Evolutionary conservation across 2,888 invertebrate species (phyloP).

Genomic region (Nomada fabriciana): DNA sequence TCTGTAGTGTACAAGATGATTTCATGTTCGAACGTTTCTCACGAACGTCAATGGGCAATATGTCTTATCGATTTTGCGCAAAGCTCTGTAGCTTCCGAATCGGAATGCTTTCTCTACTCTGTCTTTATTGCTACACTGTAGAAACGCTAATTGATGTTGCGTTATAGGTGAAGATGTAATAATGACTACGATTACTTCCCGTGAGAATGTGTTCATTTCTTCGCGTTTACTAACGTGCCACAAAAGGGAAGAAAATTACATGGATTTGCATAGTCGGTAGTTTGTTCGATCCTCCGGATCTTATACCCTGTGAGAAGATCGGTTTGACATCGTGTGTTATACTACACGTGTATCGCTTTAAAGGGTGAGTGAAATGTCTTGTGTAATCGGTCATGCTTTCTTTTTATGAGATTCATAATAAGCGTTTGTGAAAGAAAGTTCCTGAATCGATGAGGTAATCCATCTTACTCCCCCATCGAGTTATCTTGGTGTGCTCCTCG

Average conservation of each 20-base stretch:
- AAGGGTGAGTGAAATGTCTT: conserved; percentile 55
- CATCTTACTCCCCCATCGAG: conserved; percentile 52
- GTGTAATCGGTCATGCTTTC: conserved; percentile 56
- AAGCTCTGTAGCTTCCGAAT: conserved; percentile 12
- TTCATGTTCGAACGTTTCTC: conserved; percentile 12
- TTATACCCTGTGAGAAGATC: conserved; percentile 6
- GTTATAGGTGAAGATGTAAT: conserved; percentile 21
- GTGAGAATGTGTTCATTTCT: conserved; percentile 37
- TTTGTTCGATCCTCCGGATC: background rate
- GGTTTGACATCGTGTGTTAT: conserved; percentile 1
- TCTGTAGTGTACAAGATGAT: background rate
- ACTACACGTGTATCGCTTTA: conserved; percentile 28
- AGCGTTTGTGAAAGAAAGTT: conserved; percentile 55
- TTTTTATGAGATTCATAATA: conserved; percentile 46
- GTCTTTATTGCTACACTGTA: conserved; percentile 7
- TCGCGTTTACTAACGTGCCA: background rate
- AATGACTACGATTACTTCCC: conserved; percentile 27
- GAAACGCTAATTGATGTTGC: conserved; percentile 31
- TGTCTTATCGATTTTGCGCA: conserved; percentile 4
- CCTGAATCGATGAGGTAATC: conserved; percentile 54
- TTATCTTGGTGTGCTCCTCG: conserved; percentile 20
- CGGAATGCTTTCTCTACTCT: conserved; percentile 1
- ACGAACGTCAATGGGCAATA: conserved; percentile 3
- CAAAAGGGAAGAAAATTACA: background rate
- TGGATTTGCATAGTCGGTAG: background rate